phyloP scores from a whole-genome alignment of 2,797 vertebrate genomes.

The Danio tinwini region DNA sequence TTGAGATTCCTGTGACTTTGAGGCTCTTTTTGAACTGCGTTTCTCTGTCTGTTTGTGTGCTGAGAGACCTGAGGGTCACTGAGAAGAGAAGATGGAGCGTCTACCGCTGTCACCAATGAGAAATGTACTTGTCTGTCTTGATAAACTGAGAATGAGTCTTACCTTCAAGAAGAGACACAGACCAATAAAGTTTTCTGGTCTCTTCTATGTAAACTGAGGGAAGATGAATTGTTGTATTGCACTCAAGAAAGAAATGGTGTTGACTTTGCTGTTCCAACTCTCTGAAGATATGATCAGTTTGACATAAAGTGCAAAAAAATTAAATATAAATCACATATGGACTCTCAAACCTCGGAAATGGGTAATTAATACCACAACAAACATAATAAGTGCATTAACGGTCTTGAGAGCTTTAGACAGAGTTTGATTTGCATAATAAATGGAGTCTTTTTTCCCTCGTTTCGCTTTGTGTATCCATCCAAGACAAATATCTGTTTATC shows the following conservation, averaged over 20 bases:
- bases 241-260: slow-evolving; percentile 13
- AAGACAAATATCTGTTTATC: slow-evolving; percentile 19
- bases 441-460: neutral
- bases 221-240: slow-evolving; percentile 9
- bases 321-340: neutral
- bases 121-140: slow-evolving; percentile 20
- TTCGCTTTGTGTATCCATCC: neutral
- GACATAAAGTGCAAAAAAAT: neutral
- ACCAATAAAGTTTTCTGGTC: slow-evolving; percentile 11
- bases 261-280: neutral
- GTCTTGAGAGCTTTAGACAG: slow-evolving; percentile 9
- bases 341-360: neutral
- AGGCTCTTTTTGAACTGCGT: slow-evolving; percentile 6
- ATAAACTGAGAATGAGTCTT: slow-evolving; percentile 8
- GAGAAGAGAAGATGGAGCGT: slow-evolving; percentile 8
- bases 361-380: slow-evolving; percentile 8
- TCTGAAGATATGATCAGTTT: slow-evolving; percentile 12
- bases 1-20: slow-evolving; percentile 19
- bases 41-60: neutral
- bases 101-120: slow-evolving; percentile 31
- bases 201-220: neutral
- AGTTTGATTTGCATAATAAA: slow-evolving; percentile 28
- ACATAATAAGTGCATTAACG: slow-evolving; percentile 2
- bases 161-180: neutral
- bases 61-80: neutral